Evolutionary conservation across 2,888 invertebrate species (phyloP).

Genomic region (Leucozona laternaria): DNA sequence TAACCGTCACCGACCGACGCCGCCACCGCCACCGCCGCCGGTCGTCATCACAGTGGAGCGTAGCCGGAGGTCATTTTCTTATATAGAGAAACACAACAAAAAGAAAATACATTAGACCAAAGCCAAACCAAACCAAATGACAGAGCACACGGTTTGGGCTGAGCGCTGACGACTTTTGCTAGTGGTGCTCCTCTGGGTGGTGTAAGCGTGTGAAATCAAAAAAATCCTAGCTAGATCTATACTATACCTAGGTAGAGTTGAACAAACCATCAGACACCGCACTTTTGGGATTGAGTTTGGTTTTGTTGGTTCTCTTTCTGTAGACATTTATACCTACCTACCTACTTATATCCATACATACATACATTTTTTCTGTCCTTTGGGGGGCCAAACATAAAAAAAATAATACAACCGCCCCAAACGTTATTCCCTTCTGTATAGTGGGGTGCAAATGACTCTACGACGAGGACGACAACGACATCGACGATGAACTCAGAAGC

Average conservation of each 20-base stretch:
- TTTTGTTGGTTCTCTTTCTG: constrained; percentile 28
- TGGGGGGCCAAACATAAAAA: constrained; percentile 33
- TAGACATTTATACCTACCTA: background rate
- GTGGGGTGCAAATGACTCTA: constrained; percentile 59
- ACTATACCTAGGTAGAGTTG: constrained; percentile 44
- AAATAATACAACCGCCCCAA: constrained; percentile 46
- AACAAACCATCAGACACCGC: constrained; percentile 69
- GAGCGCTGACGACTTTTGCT: constrained; percentile 10
- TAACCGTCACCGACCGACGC: background rate
- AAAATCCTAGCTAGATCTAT: constrained; percentile 45
- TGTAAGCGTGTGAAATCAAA: constrained; percentile 56
- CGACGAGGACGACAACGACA: constrained; percentile 30
- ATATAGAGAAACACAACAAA: constrained; percentile 25
- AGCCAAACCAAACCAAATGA: constrained; percentile 2
- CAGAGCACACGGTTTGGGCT: constrained; percentile 17
- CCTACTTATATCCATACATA: background rate
- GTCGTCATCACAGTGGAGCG: background rate
- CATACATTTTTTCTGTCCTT: constrained; percentile 39
- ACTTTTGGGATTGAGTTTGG: constrained; percentile 70
- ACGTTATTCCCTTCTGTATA: constrained; percentile 17
- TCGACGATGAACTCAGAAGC: constrained; percentile 38
- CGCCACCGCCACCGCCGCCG: background rate
- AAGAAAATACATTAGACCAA: constrained; percentile 19
- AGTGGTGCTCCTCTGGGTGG: constrained; percentile 19
- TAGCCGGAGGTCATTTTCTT: constrained; percentile 71